Conservation (phyloP, 2,797 vertebrate genomes). For the Momotus momota region DNA sequence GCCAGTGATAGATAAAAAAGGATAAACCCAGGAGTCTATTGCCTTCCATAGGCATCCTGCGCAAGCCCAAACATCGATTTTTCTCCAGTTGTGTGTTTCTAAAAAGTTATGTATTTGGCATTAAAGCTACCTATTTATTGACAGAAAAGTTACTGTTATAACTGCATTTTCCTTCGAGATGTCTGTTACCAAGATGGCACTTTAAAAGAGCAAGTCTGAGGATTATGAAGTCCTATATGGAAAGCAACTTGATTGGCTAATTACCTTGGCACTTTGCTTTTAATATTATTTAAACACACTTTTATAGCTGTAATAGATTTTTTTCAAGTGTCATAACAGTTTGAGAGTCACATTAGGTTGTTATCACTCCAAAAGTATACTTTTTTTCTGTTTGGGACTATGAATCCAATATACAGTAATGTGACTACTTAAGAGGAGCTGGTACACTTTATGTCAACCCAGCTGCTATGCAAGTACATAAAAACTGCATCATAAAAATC, state of each 20-base stretch:
- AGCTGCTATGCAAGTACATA: conserved; percentile 11
- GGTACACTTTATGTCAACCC: conserved; percentile 1
- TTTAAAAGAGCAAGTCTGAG: not conserved
- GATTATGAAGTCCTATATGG: not conserved
- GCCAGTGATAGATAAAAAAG: not conserved
- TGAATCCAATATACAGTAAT: not conserved
- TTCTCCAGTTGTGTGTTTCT: not conserved
- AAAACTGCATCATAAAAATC: conserved; percentile 24
- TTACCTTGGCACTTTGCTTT: not conserved
- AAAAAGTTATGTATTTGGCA: not conserved
- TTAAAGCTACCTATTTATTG: not conserved
- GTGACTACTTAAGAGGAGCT: not conserved
- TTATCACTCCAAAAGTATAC: not conserved
- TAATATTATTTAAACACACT: conserved; percentile 25
- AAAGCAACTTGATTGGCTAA: not conserved
- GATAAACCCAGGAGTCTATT: not conserved
- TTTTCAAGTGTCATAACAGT: not conserved
- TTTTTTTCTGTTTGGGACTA: not conserved
- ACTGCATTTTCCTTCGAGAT: conserved; percentile 1
- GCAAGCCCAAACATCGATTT: not conserved
- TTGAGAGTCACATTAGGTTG: not conserved
- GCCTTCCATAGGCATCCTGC: not conserved
- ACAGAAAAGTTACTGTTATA: not conserved
- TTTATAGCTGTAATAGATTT: not conserved
- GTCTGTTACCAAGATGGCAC: not conserved